Base-by-base conservation (phyloP, 2,888 invertebrate species). In the Heteromyza rotundicornis region DNA sequence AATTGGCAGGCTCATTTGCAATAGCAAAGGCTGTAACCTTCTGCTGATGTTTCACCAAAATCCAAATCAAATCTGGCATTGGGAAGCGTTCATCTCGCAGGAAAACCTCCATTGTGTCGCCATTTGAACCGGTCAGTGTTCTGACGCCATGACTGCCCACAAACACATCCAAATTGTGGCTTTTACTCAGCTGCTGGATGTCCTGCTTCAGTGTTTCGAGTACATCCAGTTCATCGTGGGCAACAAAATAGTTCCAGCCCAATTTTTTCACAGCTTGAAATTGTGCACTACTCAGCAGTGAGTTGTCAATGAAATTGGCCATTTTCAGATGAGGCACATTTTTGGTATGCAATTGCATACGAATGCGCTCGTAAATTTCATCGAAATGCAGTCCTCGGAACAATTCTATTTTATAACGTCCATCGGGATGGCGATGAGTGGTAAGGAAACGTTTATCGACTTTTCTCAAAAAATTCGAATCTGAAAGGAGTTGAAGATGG, bases 191-290 rank as follows among this genome's bases (percentile, higher is more conserved):
- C 20, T 63, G 53, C 2, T 58, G 57, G n/a, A 77, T 74, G 51
- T 77, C 75, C 23, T 69, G 49, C 23, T 72, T 71, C 1, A 78
- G 60, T 1, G 68, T 56, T 8, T 67, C 64, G 20, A 75, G 65
- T 44, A 72, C 73, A 1, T 50, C 44, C 1, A 72, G 57, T 19
- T 71, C 63, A 24, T 75, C 74, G 53, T 71, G 65, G n/a, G 67
- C 53, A 2, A 75, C 64, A 36, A 70, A 72, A 59, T 73, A 77
- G 54, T 78, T 78, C 77, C 77, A 78, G 1, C 72, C 65, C 1
- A 78, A 63, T 59, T 77, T 77, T 49, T 71, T 71, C 0, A 68
- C 66, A 3, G 73, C 64, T 19, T 67, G 66, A 47, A 75, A 67
- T 59, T 78, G 78, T 17, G 63, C 64, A 57, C 71, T 73, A 19